Conservation (phyloP, 2,888 invertebrate genomes). For the Epirrhoe tristata region DNA sequence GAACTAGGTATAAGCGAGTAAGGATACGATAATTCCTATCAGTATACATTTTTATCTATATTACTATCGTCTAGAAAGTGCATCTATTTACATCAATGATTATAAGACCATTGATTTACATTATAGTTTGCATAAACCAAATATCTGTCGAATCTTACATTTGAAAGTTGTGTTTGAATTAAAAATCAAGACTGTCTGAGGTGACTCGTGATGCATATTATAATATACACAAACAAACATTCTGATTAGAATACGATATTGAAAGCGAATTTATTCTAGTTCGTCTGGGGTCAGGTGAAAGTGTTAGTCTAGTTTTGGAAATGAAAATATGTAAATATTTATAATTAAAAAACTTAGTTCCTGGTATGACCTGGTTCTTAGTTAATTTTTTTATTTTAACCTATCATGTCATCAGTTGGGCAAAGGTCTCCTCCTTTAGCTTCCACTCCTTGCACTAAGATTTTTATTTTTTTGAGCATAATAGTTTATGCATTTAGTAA, state of each 20-base stretch:
- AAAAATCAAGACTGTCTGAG: slow-evolving; percentile 5
- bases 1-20: too few species aligned
- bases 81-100: not conserved
- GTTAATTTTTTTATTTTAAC: too few species aligned
- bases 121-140: slow-evolving; percentile 4
- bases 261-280: slow-evolving; percentile 39
- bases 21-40: too few species aligned
- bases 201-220: slow-evolving; percentile 21
- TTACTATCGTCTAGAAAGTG: slow-evolving; percentile 7
- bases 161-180: slow-evolving; percentile 18
- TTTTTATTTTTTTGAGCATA: too few species aligned
- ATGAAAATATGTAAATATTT: slow-evolving; percentile 44
- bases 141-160: slow-evolving; percentile 4
- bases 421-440: too few species aligned
- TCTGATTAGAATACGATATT: slow-evolving; percentile 37
- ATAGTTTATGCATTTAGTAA: too few species aligned
- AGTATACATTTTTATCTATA: not conserved
- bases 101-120: too few species aligned
- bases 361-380: too few species aligned
- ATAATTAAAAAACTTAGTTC: slow-evolving; percentile 7
- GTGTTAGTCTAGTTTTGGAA: slow-evolving; percentile 38
- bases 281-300: slow-evolving; percentile 44
- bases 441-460: too few species aligned
- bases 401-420: too few species aligned
- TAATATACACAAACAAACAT: slow-evolving; percentile 28